A percentile compares a stretch with the other conserved stretches of the same genome.
phyloP scores from a whole-genome alignment of 1,140 invertebrate species.

The Copidosoma floridanum region DNA sequence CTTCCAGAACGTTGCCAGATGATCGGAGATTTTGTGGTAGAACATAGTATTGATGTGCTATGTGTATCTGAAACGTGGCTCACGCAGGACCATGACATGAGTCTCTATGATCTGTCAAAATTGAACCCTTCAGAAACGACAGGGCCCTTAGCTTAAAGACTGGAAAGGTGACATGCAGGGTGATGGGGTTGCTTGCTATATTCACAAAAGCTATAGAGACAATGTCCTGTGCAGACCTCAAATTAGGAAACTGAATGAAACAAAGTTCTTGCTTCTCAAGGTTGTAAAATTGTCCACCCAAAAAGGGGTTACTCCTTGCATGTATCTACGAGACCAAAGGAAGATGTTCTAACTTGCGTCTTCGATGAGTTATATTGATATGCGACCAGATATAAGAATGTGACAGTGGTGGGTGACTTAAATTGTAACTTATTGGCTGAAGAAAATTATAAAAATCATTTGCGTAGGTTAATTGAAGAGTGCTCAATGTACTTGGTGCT shows the following conservation, averaged over 20 bases:
- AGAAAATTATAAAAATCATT: not conserved
- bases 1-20: not conserved
- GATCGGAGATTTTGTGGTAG: not conserved
- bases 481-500: not conserved
- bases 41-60: not conserved
- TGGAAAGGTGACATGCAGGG: not conserved
- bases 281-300: not conserved
- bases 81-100: not conserved
- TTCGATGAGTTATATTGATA: too few relatives aligned
- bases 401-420: too few relatives aligned
- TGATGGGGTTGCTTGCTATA: not conserved
- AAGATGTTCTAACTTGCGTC: not conserved
- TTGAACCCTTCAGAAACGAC: not conserved
- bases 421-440: not conserved
- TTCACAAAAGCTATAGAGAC: not conserved
- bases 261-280: not conserved
- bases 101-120: not conserved
- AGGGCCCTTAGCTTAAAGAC: not conserved
- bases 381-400: too few relatives aligned
- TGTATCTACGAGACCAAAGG: not conserved
- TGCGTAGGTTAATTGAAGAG: not conserved
- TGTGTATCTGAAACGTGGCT: not conserved
- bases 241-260: not conserved
- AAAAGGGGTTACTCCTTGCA: not conserved
- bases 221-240: not conserved